phyloP scores from a whole-genome alignment of 1,140 invertebrate genomes.

The Macrotrachela quadricornifera region DNA sequence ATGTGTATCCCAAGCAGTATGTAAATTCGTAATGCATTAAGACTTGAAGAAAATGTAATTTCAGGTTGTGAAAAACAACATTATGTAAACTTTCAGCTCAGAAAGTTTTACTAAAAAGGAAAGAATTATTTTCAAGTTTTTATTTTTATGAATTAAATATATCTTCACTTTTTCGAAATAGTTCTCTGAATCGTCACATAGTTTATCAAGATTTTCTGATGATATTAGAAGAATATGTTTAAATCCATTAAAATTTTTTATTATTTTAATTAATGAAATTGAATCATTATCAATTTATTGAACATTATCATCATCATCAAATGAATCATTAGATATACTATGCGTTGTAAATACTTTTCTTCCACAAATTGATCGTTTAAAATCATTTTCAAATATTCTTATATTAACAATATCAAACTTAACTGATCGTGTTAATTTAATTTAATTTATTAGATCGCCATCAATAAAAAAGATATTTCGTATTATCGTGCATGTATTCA shows the following conservation, averaged over 20 bases:
- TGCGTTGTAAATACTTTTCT: slow-evolving; percentile 85
- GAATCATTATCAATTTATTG: slow-evolving; percentile 75
- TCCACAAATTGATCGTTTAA: slow-evolving; percentile 56
- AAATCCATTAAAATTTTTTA: too few species aligned
- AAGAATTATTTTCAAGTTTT: slow-evolving; percentile 21
- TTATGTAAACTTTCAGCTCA: slow-evolving; percentile 83
- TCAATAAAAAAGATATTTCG: slow-evolving; percentile 51
- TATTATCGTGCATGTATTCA: slow-evolving; percentile 51
- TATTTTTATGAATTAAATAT: slow-evolving; percentile 63
- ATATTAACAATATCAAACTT: slow-evolving; percentile 93
- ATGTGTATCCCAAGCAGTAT: too few species aligned
- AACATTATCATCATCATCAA: slow-evolving; percentile 39
- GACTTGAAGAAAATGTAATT: too few species aligned
- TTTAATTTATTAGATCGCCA: slow-evolving; percentile 63
- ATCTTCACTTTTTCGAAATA: slow-evolving; percentile 94
- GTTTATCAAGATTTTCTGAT: too few species aligned
- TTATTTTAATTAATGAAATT: slow-evolving; percentile 31
- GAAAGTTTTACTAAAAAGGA: slow-evolving; percentile 60
- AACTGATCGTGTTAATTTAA: slow-evolving; percentile 81
- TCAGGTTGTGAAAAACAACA: slow-evolving; percentile 75
- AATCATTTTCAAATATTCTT: slow-evolving; percentile 57
- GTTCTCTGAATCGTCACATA: slow-evolving; percentile 98
- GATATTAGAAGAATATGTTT: too few species aligned
- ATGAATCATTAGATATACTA: slow-evolving; percentile 78
- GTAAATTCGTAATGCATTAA: too few species aligned